Conservation (phyloP, 2,797 vertebrate species). For the Tympanoctomys barrerae region DNA sequence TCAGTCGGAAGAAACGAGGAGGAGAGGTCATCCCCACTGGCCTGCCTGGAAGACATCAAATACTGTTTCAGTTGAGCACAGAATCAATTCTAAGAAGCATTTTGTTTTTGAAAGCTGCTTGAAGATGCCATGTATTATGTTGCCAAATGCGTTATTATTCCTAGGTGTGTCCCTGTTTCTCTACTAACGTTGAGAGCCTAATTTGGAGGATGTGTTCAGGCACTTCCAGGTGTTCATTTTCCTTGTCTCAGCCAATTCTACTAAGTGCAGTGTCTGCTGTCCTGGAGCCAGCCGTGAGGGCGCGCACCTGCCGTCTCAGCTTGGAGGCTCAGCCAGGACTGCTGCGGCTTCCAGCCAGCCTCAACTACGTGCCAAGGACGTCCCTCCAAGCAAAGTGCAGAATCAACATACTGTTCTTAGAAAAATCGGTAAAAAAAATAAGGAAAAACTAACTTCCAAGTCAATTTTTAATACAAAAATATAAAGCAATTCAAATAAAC, state of each 20-base stretch:
- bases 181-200: not conserved
- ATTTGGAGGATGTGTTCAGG: not conserved
- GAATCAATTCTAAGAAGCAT: not conserved
- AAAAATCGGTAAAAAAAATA: not conserved
- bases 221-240: not conserved
- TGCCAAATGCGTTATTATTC: not conserved
- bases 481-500: not conserved
- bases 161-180: not conserved
- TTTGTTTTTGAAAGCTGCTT: not conserved
- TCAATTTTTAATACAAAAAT: slow-evolving; percentile 23
- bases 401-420: not conserved
- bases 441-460: not conserved
- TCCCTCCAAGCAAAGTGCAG: not conserved
- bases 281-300: not conserved
- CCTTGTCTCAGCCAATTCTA: not conserved
- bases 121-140: not conserved
- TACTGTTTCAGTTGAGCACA: not conserved
- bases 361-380: not conserved
- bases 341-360: not conserved
- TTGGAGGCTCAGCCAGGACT: not conserved
- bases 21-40: not conserved
- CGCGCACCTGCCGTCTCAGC: not conserved
- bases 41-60: not conserved
- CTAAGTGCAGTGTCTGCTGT: not conserved
- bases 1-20: not conserved